A percentile compares a stretch with the other conserved stretches of the same genome.
phyloP scores from a whole-genome alignment of 2,113 vertebrate genomes.

The Oxyura jamaicensis region DNA sequence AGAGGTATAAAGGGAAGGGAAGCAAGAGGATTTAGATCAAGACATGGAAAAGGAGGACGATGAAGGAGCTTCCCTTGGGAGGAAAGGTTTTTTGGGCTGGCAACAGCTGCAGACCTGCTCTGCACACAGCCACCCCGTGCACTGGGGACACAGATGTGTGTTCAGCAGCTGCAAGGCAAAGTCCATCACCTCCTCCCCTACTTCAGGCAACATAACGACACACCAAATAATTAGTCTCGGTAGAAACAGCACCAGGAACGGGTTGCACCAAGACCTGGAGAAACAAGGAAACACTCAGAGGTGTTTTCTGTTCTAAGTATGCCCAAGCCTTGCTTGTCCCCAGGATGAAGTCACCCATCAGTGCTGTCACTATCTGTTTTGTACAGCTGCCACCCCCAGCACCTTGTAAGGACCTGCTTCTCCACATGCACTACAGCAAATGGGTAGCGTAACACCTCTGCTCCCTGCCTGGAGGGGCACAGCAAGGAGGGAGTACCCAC shows the following conservation, averaged over 20 bases:
- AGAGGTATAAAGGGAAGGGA: neutral
- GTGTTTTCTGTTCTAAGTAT: neutral
- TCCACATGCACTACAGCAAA: rapidly evolving
- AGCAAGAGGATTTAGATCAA: neutral
- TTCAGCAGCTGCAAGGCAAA: neutral
- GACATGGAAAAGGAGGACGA: neutral
- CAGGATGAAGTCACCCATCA: neutral
- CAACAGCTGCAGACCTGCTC: neutral
- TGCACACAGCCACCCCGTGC: neutral
- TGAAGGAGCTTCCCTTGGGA: neutral
- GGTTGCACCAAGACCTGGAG: neutral
- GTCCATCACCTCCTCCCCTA: neutral
- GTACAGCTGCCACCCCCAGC: neutral
- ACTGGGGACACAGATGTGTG: too few relatives aligned
- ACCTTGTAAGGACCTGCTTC: neutral
- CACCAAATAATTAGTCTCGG: neutral
- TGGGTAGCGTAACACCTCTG: rapidly evolving
- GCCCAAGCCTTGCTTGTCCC: neutral
- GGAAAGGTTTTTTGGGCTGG: neutral
- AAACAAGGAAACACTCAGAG: rapidly evolving
- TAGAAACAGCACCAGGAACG: neutral
- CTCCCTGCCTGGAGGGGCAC: neutral
- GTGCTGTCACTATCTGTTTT: rapidly evolving
- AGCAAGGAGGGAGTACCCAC: neutral
- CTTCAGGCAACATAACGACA: neutral